Percentiles rank a stretch among this genome's conserved stretches.
These are phyloP conservation scores for Pollimyrus isidori DNA, from an alignment of 2,113 vertebrate genomes.

Conservation along the genomic window DNA sequence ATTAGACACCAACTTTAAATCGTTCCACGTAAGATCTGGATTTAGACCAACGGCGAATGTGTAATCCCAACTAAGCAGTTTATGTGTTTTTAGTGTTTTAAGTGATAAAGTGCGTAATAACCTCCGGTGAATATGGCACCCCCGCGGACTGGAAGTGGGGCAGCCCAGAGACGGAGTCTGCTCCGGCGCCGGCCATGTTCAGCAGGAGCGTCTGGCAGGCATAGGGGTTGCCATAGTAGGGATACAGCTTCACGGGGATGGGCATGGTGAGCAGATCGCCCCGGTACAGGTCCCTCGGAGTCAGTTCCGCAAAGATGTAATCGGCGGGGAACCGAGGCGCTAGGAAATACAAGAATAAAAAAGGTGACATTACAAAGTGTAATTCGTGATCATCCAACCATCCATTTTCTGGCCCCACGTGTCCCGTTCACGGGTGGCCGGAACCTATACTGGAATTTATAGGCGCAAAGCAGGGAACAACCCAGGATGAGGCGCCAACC, in stretches of 20 bases:
- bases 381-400: not conserved
- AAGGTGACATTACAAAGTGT: not conserved
- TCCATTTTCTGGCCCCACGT: not conserved
- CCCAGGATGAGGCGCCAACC: not conserved
- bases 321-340: conserved; percentile 2
- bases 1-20: not conserved
- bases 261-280: conserved; percentile 11
- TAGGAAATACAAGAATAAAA: conserved; percentile 19
- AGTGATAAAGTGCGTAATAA: not conserved
- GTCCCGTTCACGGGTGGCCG: not conserved
- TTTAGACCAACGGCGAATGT: not conserved
- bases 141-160: conserved; percentile 13
- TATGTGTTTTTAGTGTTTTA: not conserved
- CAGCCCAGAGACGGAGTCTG: conserved; percentile 1
- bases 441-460: not conserved
- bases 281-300: not conserved
- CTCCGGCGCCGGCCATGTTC: conserved; percentile 11
- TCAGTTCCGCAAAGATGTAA: not conserved
- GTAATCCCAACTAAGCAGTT: not conserved
- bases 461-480: not conserved
- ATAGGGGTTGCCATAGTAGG: conserved; percentile 9
- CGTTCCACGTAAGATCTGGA: not conserved
- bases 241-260: conserved; percentile 24
- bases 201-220: conserved; percentile 24
- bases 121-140: conserved; percentile 5